Conservation (phyloP, 2,888 invertebrate genomes). For the Agrochola macilenta region DNA sequence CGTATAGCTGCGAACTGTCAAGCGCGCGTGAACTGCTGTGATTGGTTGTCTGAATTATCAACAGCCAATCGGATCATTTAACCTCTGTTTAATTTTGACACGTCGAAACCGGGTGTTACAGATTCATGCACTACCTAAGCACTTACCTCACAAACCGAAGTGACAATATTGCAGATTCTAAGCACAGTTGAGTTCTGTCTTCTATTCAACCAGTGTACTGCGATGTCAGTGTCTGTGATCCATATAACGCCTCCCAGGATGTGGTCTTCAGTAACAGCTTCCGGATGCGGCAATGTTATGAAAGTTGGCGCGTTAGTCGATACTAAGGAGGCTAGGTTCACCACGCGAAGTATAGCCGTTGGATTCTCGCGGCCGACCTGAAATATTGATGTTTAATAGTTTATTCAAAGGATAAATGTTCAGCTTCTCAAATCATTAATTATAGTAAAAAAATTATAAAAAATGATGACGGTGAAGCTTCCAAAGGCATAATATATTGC, state of each 20-base stretch:
- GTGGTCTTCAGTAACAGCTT: slow-evolving; percentile 90
- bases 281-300: slow-evolving; percentile 85
- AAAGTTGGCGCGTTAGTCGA: slow-evolving; percentile 70
- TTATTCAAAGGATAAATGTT: background rate
- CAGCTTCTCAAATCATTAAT: background rate
- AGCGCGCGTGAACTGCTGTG: no score
- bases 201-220: slow-evolving; percentile 96
- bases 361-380: slow-evolving; percentile 94
- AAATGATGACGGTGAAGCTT: background rate
- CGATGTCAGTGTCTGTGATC: slow-evolving; percentile 92
- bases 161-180: slow-evolving; percentile 89
- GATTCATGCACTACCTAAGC: background rate
- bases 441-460: background rate
- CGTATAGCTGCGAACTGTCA: no score
- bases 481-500: background rate
- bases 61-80: no score
- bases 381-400: slow-evolving; percentile 1
- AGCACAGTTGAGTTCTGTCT: slow-evolving; percentile 94
- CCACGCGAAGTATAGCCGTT: slow-evolving; percentile 92
- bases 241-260: slow-evolving; percentile 94
- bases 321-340: slow-evolving; percentile 85
- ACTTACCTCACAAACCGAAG: slow-evolving; percentile 78
- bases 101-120: no score
- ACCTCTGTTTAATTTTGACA: no score
- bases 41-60: no score